Evolutionary conservation across 2,888 invertebrate species (phyloP), one percentile per base, ranked within the genome.

Genomic region (Boloria euphrosyne): DNA sequence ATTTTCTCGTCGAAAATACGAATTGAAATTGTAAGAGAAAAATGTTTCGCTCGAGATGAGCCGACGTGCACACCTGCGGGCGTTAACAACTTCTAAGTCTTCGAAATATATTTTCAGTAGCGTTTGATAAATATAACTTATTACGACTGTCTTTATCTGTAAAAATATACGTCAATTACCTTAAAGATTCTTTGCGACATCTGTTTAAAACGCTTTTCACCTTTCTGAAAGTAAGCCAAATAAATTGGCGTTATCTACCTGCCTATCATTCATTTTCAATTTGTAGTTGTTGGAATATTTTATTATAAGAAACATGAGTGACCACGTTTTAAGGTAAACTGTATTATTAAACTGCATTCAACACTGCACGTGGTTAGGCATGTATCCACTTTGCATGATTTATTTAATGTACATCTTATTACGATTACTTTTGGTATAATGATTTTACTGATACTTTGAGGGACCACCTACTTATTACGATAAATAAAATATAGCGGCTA

Each of bases 11-110:
- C 72, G 77, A 83, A 86, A 82, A 82, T 81, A 82, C 81, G 80
- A 82, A 84, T 86, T 80, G 77, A 84, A 83, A 78, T 82, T 84
- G 80, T 77, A 76, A 74, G 80, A 83, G 88, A 88, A 85, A 87
- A 87, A 87, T 87, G 83, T 84, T 82, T 83, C 80, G 77, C 76
- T 72, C 79, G 79, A 84, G 80, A 77, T 78, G 79, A 82, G 81
- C 76, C 80, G 87, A 83, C 85, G 80, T 70, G 71, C 78, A 75
- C 87, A 88, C 87, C 89, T 87, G 89, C 73, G 84, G 72, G 75
- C 80, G 75, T 77, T 76, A 75, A 75, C 75, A 84, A 85, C 81
- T 84, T 86, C 77, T 73, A 72, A 72, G 70, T 73, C 72, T 66
- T 63, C 62, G 54, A 67, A 69, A 71, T 67, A 71, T 71, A 72